Conservation (phyloP, 2,797 vertebrate genomes). For the Choloepus didactylus region DNA sequence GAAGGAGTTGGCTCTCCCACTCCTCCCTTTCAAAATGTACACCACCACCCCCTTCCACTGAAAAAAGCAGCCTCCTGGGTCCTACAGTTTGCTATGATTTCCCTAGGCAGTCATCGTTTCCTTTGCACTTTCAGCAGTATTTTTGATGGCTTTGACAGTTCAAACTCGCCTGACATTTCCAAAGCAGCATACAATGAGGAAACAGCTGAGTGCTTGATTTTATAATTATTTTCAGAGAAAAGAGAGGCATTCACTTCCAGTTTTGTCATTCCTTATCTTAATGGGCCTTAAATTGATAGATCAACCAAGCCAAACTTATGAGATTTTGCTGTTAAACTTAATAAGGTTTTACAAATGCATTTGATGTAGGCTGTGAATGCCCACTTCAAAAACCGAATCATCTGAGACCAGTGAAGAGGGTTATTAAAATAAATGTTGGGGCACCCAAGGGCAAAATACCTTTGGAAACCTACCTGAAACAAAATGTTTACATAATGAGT, state of each 20-base stretch:
- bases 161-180: slow-evolving; percentile 78
- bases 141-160: slow-evolving; percentile 71
- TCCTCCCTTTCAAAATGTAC: not conserved
- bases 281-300: slow-evolving; percentile 84
- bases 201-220: slow-evolving; percentile 83
- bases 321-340: slow-evolving; percentile 75
- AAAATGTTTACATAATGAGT: slow-evolving; percentile 39
- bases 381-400: slow-evolving; percentile 67
- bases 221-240: slow-evolving; percentile 83
- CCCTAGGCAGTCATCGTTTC: not conserved
- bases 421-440: slow-evolving; percentile 60
- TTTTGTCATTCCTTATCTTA: slow-evolving; percentile 83
- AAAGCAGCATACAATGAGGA: slow-evolving; percentile 76
- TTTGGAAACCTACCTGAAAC: slow-evolving; percentile 33
- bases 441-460: slow-evolving; percentile 55
- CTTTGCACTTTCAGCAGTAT: slow-evolving; percentile 61
- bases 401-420: slow-evolving; percentile 39
- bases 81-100: slow-evolving; percentile 20
- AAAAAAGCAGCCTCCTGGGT: slow-evolving; percentile 41
- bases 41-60: not conserved
- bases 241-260: slow-evolving; percentile 79
- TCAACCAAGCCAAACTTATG: slow-evolving; percentile 79
- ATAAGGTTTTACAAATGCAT: slow-evolving; percentile 79
- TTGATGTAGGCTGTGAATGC: slow-evolving; percentile 67
- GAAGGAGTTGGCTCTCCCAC: not conserved